Base-by-base conservation (phyloP, 2,888 invertebrate species). In the Drosophila incognita region DNA sequence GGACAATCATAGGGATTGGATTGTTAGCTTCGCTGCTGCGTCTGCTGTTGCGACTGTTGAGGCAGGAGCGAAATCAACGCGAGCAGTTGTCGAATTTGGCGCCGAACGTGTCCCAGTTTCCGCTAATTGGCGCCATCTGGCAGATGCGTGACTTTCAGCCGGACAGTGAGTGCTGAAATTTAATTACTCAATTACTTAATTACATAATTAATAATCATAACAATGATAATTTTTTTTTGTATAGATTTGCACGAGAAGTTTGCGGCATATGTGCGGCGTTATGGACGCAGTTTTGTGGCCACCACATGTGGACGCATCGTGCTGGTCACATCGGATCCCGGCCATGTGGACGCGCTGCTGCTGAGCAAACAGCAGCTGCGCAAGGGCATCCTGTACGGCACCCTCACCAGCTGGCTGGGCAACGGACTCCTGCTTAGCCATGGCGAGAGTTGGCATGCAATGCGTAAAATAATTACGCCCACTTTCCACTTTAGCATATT, bases 401-500 rank as follows among this genome's bases (percentile, higher is more conserved):
- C 91, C 13, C 69, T 93, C 1, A 63, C 80, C 1, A 78, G 81
- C n/a, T 93, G 93, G 93, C 68, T 93, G 46, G 92, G 93, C 33
- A 79, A 88, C 24, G 93, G 93, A 0, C 65, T 93, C 4, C 75
- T 93, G 8, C 58, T 93, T 4, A 93, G 92, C 40, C 74, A 70
- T 4, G 92, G 91, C 15, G 62, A 81, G 3, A 94, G 94, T 92
- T 97, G 97, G 97, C 94, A 94, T 79, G 92, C 92, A 0, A 94
- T 95, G 75, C 94, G 97, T 29, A 96, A 96, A 91, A 94, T 97
- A 73, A 92, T 97, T 56, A 97, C 97, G 0, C 96, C 97, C 0
- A 95, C 97, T 0, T 97, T 97, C 92, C 97, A 97, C 92, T 97
- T 96, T 90, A 95, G 95, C 85, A 96, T 97, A 69, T 92, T 97